Conservation (phyloP, 92 coral and sea anemone genomes). For the Palythoa caribaeorum region DNA sequence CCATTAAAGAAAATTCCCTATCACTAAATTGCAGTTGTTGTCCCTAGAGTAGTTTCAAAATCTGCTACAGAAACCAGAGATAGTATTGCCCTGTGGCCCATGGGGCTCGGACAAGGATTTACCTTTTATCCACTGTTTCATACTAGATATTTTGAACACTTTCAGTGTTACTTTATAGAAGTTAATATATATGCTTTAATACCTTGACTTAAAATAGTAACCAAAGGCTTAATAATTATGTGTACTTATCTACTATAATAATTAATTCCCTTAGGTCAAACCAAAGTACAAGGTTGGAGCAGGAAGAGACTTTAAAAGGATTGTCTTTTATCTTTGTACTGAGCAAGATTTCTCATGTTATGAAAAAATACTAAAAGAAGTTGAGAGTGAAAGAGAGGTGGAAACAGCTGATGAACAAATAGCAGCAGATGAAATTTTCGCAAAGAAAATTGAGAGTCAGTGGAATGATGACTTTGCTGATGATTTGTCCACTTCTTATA, state of each 20-base stretch:
- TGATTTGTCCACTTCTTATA: slow-evolving; percentile 4
- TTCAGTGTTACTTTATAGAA: background rate
- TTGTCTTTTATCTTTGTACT: background rate
- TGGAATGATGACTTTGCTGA: background rate
- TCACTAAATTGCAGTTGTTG: no score
- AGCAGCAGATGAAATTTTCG: slow-evolving; percentile 10
- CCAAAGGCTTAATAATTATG: background rate
- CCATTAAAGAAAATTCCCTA: no score
- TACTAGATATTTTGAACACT: background rate
- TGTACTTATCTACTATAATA: background rate
- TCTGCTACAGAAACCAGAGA: no score
- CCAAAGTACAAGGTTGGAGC: background rate
- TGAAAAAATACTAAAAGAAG: background rate
- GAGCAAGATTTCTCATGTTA: background rate
- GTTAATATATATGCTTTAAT: background rate
- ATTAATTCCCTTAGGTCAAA: background rate
- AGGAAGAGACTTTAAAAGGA: background rate
- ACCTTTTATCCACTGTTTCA: background rate
- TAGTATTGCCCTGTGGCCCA: background rate
- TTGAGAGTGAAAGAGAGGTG: background rate
- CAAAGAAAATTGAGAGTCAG: background rate
- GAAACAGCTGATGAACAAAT: background rate
- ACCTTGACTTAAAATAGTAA: background rate
- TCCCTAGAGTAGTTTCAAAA: no score
- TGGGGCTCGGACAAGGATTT: background rate